Percentiles rank a stretch among this genome's conserved stretches.
These are phyloP conservation scores for Sorex maritimensis DNA, from an alignment of 2,797 vertebrate genomes.

Conservation along the genomic window DNA sequence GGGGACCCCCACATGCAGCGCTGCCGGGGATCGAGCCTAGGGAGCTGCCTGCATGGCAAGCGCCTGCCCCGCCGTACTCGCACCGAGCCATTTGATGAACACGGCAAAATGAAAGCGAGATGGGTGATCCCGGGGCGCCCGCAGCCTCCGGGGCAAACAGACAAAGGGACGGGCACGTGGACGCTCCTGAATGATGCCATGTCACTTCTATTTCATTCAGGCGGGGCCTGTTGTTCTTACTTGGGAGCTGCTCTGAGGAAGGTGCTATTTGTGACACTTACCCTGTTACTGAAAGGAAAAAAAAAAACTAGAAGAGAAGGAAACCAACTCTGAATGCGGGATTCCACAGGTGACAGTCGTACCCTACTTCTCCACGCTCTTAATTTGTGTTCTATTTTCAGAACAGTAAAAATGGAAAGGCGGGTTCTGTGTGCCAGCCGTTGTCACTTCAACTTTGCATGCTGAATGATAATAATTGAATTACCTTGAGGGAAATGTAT, in stretches of 20 bases:
- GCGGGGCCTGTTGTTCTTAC: conserved; percentile 65
- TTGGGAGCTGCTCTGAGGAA: conserved; percentile 76
- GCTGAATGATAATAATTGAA: conserved; percentile 69
- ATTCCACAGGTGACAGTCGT: conserved; percentile 73
- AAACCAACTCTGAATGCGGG: conserved; percentile 72
- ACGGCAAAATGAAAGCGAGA: background rate
- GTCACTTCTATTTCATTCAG: conserved; percentile 27
- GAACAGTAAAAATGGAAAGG: conserved; percentile 74
- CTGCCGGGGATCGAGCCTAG: no score
- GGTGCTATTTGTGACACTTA: conserved; percentile 77
- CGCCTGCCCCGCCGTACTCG: no score
- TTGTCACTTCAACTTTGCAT: conserved; percentile 78
- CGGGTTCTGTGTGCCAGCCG: conserved; percentile 57
- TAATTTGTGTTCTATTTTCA: conserved; percentile 73
- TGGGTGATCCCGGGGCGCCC: background rate
- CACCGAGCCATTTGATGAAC: no score
- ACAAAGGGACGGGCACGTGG: background rate
- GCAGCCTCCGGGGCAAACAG: background rate
- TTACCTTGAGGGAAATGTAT: conserved; percentile 72
- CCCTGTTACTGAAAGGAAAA: conserved; percentile 42
- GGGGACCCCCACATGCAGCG: no score
- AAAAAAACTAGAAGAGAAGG: conserved; percentile 71
- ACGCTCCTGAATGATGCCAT: background rate
- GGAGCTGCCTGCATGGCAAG: no score
- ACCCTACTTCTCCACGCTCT: conserved; percentile 71